Conservation (phyloP, 2,797 vertebrate genomes). For the Philypnodon macrostomus region DNA sequence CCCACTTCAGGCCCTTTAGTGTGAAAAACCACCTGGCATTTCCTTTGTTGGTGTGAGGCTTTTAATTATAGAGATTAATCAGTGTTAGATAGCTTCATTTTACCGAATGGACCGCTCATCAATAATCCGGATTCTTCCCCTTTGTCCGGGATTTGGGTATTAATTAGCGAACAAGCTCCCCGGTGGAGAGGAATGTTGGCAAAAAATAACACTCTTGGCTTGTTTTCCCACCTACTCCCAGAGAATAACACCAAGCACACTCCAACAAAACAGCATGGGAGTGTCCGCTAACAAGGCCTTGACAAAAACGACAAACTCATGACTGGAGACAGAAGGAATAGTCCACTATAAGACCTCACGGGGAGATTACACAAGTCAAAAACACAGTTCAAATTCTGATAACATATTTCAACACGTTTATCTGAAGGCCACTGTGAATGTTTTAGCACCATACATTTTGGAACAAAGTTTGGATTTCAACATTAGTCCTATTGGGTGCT, state of each 20-base stretch:
- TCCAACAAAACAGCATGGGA: slow-evolving; percentile 37
- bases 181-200: slow-evolving; percentile 45
- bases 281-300: slow-evolving; percentile 31
- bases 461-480: too few relatives aligned
- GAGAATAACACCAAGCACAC: slow-evolving; percentile 44
- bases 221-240: slow-evolving; percentile 31
- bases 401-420: neutral
- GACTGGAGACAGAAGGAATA: slow-evolving; percentile 49
- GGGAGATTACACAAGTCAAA: neutral
- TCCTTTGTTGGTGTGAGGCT: slow-evolving; percentile 38
- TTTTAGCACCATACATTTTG: too few relatives aligned
- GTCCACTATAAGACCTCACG: neutral
- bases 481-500: too few relatives aligned
- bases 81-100: slow-evolving; percentile 21
- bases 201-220: slow-evolving; percentile 41
- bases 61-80: slow-evolving; percentile 34
- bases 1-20: slow-evolving; percentile 47
- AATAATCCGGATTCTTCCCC: slow-evolving; percentile 1
- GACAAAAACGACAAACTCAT: slow-evolving; percentile 48
- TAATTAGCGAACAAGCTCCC: slow-evolving; percentile 53
- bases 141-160: slow-evolving; percentile 38
- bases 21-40: slow-evolving; percentile 51
- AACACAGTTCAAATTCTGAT: neutral
- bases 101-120: slow-evolving; percentile 18
- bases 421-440: neutral